A percentile compares a stretch with the other conserved stretches of the same genome.
Conservation (phyloP, 2,888 invertebrate genomes). For the Andrena camellia region DNA sequence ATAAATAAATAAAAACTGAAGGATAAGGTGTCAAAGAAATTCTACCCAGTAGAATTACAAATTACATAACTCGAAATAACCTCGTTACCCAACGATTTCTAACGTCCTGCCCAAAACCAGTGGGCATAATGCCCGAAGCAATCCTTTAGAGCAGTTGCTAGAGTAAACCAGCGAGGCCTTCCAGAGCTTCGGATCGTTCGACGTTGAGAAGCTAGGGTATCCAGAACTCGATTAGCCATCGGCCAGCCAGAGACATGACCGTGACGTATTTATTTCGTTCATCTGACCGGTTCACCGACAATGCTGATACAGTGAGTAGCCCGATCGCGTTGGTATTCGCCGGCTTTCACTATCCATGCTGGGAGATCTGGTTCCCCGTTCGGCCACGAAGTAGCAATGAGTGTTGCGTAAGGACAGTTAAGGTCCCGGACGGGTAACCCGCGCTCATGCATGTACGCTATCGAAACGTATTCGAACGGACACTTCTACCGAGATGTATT, state of each 20-base stretch:
- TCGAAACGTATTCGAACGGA: background rate
- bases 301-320: constrained; percentile 37
- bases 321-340: constrained; percentile 64
- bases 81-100: too few species aligned
- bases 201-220: background rate
- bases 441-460: constrained; percentile 17
- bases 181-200: background rate
- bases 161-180: background rate
- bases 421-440: constrained; percentile 45
- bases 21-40: too few species aligned
- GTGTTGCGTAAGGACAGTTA: constrained; percentile 75
- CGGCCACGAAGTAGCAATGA: constrained; percentile 62
- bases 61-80: too few species aligned
- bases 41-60: too few species aligned
- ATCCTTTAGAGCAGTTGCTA: too few species aligned
- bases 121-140: too few species aligned
- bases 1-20: too few species aligned
- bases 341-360: constrained; percentile 81
- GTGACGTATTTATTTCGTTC: constrained; percentile 60
- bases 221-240: constrained; percentile 9
- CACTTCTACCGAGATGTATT: background rate
- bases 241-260: constrained; percentile 43
- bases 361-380: constrained; percentile 79
- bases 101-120: too few species aligned
- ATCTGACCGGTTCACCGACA: constrained; percentile 55